These are phyloP conservation scores for Rhinolophus ferrumequinum DNA, from an alignment of 2,113 vertebrate genomes.

Conservation along the genomic window DNA sequence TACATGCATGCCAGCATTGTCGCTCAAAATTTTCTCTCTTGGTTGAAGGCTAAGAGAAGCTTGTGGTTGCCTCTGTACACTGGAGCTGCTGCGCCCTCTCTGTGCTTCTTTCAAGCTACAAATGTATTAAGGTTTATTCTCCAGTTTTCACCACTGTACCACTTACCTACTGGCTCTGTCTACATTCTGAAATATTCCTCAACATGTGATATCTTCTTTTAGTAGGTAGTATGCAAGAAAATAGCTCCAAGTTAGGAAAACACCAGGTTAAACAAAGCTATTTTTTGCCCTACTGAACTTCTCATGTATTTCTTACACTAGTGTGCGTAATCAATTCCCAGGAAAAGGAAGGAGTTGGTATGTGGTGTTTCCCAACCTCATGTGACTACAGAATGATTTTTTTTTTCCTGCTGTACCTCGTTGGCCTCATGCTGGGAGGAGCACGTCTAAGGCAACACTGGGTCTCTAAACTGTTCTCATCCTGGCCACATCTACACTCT, in stretches of 20 bases:
- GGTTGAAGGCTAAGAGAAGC: neutral
- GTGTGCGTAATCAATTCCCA: too few species aligned
- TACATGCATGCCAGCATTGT: fast-evolving
- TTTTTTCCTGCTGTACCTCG: neutral
- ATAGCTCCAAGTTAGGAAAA: neutral
- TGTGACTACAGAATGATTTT: neutral
- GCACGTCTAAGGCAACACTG: neutral
- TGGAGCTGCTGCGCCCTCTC: fast-evolving
- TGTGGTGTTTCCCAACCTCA: neutral
- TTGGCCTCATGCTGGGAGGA: neutral
- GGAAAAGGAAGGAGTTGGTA: neutral
- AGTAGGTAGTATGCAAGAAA: neutral
- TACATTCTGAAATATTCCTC: neutral
- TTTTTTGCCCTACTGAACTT: neutral
- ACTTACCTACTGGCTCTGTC: too few species aligned
- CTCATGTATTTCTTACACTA: neutral
- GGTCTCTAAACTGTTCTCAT: neutral
- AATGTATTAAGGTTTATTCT: neutral
- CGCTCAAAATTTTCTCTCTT: neutral
- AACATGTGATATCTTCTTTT: neutral
- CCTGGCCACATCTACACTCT: fast-evolving
- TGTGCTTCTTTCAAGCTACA: neutral
- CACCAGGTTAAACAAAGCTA: neutral
- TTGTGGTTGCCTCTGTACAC: fast-evolving
- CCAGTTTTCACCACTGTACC: neutral